Evolutionary conservation across 2,888 invertebrate genomes (phyloP).

Genomic region (Philopedon plagiatum): DNA sequence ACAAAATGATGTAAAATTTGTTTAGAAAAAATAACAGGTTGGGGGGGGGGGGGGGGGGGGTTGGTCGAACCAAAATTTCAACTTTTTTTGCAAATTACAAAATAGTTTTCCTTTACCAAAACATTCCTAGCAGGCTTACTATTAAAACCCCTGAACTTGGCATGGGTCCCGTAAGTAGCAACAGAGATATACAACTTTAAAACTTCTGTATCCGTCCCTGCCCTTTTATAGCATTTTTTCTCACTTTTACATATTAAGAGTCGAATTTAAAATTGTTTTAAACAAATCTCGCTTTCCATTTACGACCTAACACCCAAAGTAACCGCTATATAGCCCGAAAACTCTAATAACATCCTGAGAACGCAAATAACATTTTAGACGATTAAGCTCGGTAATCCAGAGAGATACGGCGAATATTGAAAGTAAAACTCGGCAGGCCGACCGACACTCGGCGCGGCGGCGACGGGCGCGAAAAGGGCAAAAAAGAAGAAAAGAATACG

Average conservation of each 20-base stretch:
- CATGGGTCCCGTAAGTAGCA: no score
- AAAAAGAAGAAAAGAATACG: conserved; percentile 25
- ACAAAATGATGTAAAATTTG: no score
- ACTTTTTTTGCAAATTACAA: no score
- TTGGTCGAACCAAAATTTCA: no score
- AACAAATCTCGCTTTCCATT: conserved; percentile 7
- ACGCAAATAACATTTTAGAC: conserved; percentile 65
- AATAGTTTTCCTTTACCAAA: no score
- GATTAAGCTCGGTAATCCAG: conserved; percentile 64
- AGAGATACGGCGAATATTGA: conserved; percentile 57
- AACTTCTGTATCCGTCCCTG: no score
- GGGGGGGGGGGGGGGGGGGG: no score
- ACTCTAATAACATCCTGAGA: conserved; percentile 60
- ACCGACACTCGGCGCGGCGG: background rate
- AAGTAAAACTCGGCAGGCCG: conserved; percentile 33
- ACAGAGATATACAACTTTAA: no score
- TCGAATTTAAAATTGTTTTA: conserved; percentile 10
- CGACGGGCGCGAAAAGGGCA: conserved; percentile 9
- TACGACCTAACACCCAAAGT: conserved; percentile 15
- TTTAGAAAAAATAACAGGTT: no score
- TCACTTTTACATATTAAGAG: background rate
- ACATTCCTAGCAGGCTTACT: no score
- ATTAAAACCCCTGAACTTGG: no score
- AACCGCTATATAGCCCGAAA: conserved; percentile 31
- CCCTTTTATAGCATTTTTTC: no score